These are phyloP conservation scores for Dicyrtomina minuta DNA, from an alignment of 2,888 invertebrate genomes.

Conservation along the genomic window DNA sequence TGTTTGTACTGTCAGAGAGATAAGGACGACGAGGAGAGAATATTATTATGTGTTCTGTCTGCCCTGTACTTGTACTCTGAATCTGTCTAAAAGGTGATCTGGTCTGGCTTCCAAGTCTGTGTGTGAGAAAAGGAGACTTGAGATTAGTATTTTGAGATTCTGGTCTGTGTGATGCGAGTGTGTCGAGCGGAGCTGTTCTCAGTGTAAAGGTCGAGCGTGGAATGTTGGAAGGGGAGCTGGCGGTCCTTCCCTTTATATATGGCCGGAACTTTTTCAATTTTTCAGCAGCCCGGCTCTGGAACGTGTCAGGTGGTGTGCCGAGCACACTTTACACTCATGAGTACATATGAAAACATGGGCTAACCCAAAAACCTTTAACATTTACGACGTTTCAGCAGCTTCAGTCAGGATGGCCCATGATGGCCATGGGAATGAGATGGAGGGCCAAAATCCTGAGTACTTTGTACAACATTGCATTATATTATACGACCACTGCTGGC, in stretches of 20 bases:
- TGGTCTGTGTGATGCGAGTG: too few species aligned
- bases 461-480: too few species aligned
- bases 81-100: too few species aligned
- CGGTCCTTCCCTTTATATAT: conserved; percentile 43
- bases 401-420: neutral
- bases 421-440: too few species aligned
- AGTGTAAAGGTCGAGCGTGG: conserved; percentile 38
- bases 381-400: neutral
- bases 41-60: neutral
- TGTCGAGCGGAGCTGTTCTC: conserved; percentile 11
- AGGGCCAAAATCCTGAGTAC: neutral
- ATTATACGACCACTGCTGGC: too few species aligned
- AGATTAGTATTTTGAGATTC: neutral
- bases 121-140: neutral
- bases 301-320: conserved; percentile 53
- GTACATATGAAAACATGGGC: too few species aligned
- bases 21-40: too few species aligned
- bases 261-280: conserved; percentile 1
- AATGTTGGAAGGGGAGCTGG: conserved; percentile 45
- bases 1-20: too few species aligned
- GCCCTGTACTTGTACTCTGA: neutral
- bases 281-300: conserved; percentile 32
- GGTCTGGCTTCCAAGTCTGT: neutral
- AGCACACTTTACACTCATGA: conserved; percentile 42
- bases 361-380: neutral